These are phyloP conservation scores for Calyptomena viridis DNA, from an alignment of 2,113 vertebrate species.

Conservation along the genomic window DNA sequence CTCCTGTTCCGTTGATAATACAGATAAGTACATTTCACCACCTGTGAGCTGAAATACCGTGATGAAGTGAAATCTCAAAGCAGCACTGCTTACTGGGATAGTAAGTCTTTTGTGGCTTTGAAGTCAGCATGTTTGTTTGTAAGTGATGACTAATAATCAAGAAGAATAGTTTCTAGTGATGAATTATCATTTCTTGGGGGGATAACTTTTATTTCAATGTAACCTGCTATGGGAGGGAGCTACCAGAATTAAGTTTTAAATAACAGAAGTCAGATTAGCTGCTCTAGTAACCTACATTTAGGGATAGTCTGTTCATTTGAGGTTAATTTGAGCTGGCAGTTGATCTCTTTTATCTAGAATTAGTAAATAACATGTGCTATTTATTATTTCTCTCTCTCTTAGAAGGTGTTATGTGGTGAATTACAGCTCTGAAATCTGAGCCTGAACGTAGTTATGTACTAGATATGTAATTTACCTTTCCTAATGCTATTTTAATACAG, in stretches of 20 bases:
- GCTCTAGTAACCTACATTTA: neutral
- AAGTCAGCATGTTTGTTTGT: conserved; percentile 1
- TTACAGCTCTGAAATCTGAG: neutral
- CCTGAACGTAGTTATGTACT: neutral
- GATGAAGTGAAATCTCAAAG: neutral
- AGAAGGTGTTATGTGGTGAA: neutral
- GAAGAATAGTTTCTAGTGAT: neutral
- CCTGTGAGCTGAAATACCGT: neutral
- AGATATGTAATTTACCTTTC: neutral
- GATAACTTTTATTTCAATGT: neutral
- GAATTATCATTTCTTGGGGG: neutral
- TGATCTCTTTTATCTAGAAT: neutral
- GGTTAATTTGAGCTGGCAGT: neutral
- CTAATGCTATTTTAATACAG: neutral
- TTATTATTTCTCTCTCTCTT: neutral
- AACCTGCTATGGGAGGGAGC: neutral
- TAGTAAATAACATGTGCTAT: neutral
- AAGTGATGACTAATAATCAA: neutral
- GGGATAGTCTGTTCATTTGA: neutral
- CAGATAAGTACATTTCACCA: neutral
- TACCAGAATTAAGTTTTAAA: neutral
- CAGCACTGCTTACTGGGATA: neutral
- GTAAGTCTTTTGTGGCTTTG: neutral
- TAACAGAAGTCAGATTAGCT: conserved; percentile 8
- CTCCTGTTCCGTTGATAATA: neutral